phyloP scores from a whole-genome alignment of 1,140 invertebrate species.

The Lepidurus arcticus region DNA sequence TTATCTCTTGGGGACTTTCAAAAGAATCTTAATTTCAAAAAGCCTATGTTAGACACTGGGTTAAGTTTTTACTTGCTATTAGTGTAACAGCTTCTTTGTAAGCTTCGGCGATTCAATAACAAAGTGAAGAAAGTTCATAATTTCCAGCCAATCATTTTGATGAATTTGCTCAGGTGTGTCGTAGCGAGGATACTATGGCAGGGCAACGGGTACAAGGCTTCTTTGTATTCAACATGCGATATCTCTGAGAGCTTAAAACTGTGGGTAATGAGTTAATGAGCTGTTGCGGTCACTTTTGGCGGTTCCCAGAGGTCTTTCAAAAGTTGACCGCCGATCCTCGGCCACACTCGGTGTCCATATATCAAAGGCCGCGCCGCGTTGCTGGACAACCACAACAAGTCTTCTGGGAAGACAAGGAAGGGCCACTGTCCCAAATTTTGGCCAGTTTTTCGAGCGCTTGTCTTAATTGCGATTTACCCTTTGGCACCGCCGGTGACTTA shows the following conservation, averaged over 20 bases:
- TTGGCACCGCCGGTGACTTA: neutral
- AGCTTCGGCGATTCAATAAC: too few species aligned
- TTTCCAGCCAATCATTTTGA: too few species aligned
- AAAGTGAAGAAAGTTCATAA: too few species aligned
- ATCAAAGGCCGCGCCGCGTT: neutral
- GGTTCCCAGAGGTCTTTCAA: neutral
- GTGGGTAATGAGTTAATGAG: conserved; percentile 14
- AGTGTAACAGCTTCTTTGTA: too few species aligned
- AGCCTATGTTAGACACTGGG: neutral
- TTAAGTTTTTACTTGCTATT: neutral
- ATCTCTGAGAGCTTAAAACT: neutral
- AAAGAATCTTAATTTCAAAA: neutral
- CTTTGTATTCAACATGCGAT: conserved; percentile 3
- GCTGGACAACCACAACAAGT: neutral
- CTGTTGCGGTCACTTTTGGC: conserved; percentile 9
- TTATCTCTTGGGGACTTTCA: neutral
- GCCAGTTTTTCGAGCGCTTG: neutral
- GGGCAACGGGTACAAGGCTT: neutral
- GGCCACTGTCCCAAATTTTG: neutral
- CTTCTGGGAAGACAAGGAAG: neutral
- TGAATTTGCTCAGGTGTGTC: neutral
- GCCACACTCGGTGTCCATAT: neutral
- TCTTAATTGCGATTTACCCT: conserved; percentile 1
- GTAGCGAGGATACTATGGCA: neutral
- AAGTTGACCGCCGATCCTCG: neutral